These are phyloP conservation scores for Drosophila atripex DNA, from an alignment of 2,888 invertebrate genomes.

Conservation along the genomic window DNA sequence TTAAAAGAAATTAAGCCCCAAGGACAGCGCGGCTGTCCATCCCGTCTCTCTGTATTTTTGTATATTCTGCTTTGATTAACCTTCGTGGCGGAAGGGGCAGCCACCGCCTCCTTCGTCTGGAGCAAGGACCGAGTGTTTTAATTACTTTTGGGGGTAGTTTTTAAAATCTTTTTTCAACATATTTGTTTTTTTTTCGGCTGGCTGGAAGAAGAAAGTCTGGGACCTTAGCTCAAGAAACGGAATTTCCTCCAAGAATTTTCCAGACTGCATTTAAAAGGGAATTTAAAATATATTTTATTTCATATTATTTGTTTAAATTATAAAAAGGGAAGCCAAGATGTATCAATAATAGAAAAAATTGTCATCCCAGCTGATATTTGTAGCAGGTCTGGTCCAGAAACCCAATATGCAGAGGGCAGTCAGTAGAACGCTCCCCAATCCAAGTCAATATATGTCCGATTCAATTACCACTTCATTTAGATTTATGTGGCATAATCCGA, in stretches of 20 bases:
- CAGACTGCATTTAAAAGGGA: not conserved
- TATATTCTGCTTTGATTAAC: constrained; percentile 76
- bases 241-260: constrained; percentile 8
- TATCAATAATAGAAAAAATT: no score
- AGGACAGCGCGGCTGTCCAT: constrained; percentile 63
- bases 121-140: constrained; percentile 65
- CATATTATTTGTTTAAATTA: not conserved
- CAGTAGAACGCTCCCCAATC: constrained; percentile 1
- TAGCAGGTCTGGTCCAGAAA: not conserved
- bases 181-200: constrained; percentile 10
- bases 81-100: constrained; percentile 53
- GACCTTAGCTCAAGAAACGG: constrained; percentile 42
- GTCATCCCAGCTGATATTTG: not conserved
- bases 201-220: constrained; percentile 13
- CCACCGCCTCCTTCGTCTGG: constrained; percentile 54
- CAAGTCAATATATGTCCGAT: constrained; percentile 39
- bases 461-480: constrained; percentile 62
- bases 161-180: constrained; percentile 42
- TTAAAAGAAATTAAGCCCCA: constrained; percentile 79
- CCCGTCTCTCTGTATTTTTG: constrained; percentile 58
- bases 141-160: constrained; percentile 80
- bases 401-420: not conserved
- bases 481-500: constrained; percentile 41
- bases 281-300: not conserved
- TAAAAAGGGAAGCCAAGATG: no score